A percentile compares a stretch with the other conserved stretches of the same genome.
Conservation (phyloP, 2,888 invertebrate species). For the Malthinus seriepunctatus region DNA sequence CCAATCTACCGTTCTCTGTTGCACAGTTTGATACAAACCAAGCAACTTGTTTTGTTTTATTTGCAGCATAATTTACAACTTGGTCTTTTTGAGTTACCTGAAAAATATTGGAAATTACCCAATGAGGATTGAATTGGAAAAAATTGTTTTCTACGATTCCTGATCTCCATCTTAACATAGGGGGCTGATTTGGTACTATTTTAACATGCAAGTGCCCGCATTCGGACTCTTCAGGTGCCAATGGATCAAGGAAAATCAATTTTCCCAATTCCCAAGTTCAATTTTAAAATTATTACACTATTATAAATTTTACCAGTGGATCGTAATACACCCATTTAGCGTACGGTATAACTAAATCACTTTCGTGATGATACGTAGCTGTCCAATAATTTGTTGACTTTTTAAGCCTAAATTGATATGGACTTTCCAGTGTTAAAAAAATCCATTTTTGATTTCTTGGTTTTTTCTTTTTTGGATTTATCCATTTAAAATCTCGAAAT, state of each 20-base stretch:
- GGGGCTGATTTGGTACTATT: too few relatives aligned
- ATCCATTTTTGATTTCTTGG: conserved; percentile 84
- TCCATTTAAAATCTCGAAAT: too few relatives aligned
- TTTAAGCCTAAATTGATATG: conserved; percentile 88
- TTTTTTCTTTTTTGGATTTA: conserved; percentile 68
- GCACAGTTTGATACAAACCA: conserved; percentile 99
- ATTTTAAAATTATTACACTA: too few relatives aligned
- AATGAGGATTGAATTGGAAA: too few relatives aligned
- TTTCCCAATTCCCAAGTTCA: too few relatives aligned
- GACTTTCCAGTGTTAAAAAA: conserved; percentile 92
- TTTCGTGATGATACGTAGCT: conserved; percentile 92
- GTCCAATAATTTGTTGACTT: conserved; percentile 88
- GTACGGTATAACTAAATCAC: conserved; percentile 95
- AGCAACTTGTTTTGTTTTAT: conserved; percentile 93
- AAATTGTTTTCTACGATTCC: too few relatives aligned
- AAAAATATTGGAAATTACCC: too few relatives aligned
- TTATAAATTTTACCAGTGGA: conserved; percentile 48
- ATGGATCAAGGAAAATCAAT: too few relatives aligned
- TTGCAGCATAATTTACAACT: conserved; percentile 79
- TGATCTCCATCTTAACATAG: too few relatives aligned
- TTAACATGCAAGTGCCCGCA: too few relatives aligned
- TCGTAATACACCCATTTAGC: conserved; percentile 93
- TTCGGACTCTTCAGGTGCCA: too few relatives aligned
- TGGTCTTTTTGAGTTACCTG: conserved; percentile 50
- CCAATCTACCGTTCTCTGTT: conserved; percentile 85